Conservation (phyloP, 2,797 vertebrate species). For the Tapirus indicus region DNA sequence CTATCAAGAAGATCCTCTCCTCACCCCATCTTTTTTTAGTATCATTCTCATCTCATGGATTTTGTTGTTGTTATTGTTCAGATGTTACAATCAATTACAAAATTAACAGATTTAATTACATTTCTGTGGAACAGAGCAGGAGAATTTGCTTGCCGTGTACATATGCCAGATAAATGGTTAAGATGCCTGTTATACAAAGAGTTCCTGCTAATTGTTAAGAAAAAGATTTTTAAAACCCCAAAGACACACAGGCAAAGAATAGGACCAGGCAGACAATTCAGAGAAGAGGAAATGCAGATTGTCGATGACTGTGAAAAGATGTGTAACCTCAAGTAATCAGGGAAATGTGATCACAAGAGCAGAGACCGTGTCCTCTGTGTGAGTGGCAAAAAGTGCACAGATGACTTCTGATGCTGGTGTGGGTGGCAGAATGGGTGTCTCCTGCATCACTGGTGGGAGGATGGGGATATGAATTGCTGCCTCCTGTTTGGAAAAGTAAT, state of each 20-base stretch:
- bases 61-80: not conserved
- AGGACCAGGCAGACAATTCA: not conserved
- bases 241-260: not conserved
- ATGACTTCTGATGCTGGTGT: too few relatives aligned
- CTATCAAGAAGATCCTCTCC: not conserved
- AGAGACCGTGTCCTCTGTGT: not conserved
- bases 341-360: not conserved
- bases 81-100: not conserved
- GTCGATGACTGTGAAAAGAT: not conserved
- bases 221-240: not conserved
- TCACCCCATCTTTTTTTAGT: not conserved
- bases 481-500: not conserved
- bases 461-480: not conserved
- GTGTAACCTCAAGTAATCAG: not conserved
- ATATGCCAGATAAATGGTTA: not conserved
- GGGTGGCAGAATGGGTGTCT: fast-evolving
- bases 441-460: too few relatives aligned
- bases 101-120: constrained; percentile 17
- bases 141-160: not conserved
- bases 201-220: not conserved
- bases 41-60: not conserved
- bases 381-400: not conserved
- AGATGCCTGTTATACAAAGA: not conserved
- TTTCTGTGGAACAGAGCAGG: not conserved
- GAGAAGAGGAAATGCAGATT: not conserved